These are phyloP conservation scores for Castor canadensis DNA, from an alignment of 2,113 vertebrate species.

Conservation along the genomic window DNA sequence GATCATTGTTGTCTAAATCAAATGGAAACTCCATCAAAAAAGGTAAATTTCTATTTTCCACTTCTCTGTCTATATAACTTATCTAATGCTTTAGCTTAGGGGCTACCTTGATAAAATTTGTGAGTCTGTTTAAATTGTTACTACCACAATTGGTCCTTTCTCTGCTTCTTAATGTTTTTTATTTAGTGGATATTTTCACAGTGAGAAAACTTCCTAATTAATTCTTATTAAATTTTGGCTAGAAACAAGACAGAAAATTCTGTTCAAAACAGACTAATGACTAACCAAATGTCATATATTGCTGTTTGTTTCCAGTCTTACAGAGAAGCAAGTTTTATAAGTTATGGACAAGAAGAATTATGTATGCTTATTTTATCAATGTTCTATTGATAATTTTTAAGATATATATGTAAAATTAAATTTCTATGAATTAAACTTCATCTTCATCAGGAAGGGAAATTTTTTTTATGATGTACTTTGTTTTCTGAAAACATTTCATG, in stretches of 20 bases:
- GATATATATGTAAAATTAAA: not conserved
- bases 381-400: not conserved
- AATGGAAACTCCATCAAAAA: not conserved
- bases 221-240: not conserved
- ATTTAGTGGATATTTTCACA: not conserved
- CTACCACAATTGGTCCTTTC: not conserved
- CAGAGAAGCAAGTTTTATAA: not conserved
- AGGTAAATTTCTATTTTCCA: not conserved
- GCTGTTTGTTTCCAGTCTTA: not conserved
- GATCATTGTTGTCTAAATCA: not conserved
- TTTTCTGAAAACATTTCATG: not conserved
- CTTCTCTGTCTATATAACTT: not conserved
- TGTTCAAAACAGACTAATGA: not conserved
- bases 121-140: no score
- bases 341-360: not conserved
- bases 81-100: no score
- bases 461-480: not conserved
- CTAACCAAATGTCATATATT: not conserved
- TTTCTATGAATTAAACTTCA: not conserved
- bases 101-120: not conserved
- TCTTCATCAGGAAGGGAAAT: not conserved
- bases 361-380: not conserved
- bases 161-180: not conserved
- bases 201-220: not conserved
- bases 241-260: not conserved